Conservation (phyloP, 2,888 invertebrate genomes). For the Hirtodrosophila duncani region DNA sequence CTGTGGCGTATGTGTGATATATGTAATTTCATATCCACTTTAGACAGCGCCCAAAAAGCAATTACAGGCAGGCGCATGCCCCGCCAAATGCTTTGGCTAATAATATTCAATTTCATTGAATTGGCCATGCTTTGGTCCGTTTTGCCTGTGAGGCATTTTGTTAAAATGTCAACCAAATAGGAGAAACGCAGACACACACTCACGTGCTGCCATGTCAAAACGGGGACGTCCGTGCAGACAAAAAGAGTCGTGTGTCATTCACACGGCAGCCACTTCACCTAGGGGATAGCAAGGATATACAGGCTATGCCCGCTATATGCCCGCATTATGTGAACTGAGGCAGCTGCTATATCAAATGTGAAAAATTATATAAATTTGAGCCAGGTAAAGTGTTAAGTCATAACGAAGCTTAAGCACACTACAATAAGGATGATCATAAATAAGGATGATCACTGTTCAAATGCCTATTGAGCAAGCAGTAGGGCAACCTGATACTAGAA, state of each 20-base stretch:
- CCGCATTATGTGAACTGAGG: conserved; percentile 51
- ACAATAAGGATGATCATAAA: no score
- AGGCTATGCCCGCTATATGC: background rate
- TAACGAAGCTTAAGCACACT: no score
- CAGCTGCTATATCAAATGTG: conserved; percentile 49
- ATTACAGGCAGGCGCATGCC: no score
- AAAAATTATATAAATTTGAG: conserved; percentile 52
- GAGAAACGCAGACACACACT: no score
- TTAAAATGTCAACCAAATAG: conserved; percentile 58
- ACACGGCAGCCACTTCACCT: conserved; percentile 28
- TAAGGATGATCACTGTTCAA: no score
- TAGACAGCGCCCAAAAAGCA: conserved; percentile 15
- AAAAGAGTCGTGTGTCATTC: conserved; percentile 25
- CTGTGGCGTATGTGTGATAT: conserved; percentile 46
- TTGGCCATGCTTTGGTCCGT: background rate
- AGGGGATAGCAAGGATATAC: no score
- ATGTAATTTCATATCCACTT: conserved; percentile 37
- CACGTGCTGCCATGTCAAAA: no score
- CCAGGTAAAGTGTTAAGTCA: no score
- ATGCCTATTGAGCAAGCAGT: no score
- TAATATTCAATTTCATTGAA: conserved; percentile 59
- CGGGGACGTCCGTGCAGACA: conserved; percentile 12
- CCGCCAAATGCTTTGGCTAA: no score
- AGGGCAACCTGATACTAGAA: no score
- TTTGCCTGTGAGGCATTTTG: conserved; percentile 45